Conservation (phyloP, 2,113 vertebrate genomes). For the Tyrannus savana region DNA sequence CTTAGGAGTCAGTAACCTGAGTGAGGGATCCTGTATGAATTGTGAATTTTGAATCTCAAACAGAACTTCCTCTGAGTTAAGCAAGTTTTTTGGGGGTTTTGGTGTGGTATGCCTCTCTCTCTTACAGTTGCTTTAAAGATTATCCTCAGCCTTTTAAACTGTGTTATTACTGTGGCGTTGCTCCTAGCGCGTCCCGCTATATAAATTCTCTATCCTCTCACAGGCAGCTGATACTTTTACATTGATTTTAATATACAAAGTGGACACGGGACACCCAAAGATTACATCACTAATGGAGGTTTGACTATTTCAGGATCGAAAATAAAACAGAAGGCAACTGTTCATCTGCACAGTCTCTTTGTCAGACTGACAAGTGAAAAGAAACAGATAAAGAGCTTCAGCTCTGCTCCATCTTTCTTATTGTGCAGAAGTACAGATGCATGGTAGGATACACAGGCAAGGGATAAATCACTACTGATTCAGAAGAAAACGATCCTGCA, state of each 20-base stretch:
- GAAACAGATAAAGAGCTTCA: not conserved
- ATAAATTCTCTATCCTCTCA: not conserved
- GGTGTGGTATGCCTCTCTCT: not conserved
- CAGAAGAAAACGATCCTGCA: not conserved
- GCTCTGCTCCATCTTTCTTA: not conserved
- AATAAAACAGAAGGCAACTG: not conserved
- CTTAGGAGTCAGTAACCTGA: not conserved
- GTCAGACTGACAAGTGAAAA: not conserved
- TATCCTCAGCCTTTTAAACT: not conserved
- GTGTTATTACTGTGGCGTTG: not conserved
- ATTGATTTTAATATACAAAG: not conserved
- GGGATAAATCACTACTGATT: not conserved
- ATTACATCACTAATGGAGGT: not conserved
- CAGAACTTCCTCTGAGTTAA: not conserved
- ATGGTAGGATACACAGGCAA: not conserved
- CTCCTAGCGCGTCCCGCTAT: not conserved
- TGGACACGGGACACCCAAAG: not conserved
- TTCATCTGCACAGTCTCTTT: not conserved
- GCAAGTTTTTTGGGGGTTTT: not conserved
- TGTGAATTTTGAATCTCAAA: not conserved
- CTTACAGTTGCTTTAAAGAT: not conserved
- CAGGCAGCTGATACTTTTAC: not conserved
- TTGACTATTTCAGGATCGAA: not conserved
- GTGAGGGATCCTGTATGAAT: not conserved
- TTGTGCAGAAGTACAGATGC: rapidly evolving